These are phyloP conservation scores for Argentina silus DNA, from an alignment of 2,797 vertebrate genomes.

Conservation along the genomic window DNA sequence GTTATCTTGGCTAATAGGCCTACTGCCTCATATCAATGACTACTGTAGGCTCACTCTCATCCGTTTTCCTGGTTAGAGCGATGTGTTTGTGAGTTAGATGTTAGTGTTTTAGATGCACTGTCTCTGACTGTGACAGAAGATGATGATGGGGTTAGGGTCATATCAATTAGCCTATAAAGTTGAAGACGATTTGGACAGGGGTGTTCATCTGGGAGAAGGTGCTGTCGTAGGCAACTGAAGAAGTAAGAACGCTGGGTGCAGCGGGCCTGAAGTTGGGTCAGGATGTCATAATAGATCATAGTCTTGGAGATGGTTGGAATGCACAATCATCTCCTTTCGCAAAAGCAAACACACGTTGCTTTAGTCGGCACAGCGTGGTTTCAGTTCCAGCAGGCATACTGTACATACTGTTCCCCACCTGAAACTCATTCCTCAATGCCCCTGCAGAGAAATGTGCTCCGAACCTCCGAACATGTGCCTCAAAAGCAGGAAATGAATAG, in stretches of 20 bases:
- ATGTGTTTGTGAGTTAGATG: too few species aligned
- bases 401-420: background rate
- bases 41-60: too few species aligned
- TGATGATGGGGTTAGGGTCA: too few species aligned
- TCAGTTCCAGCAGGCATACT: background rate
- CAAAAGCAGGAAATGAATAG: slow-evolving; percentile 45
- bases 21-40: too few species aligned
- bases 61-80: too few species aligned
- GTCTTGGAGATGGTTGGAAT: background rate
- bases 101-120: too few species aligned
- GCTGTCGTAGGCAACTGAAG: too few species aligned
- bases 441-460: slow-evolving; percentile 11
- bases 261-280: background rate
- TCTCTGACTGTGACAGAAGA: too few species aligned
- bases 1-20: too few species aligned
- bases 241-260: background rate
- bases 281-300: background rate
- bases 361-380: background rate
- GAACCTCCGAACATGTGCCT: slow-evolving; percentile 2
- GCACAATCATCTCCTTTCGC: background rate
- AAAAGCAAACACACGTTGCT: background rate
- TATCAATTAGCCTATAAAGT: too few species aligned
- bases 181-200: background rate
- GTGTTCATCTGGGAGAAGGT: background rate
- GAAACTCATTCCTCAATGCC: background rate